Conservation (phyloP, 2,797 vertebrate genomes). For the Paratrypauchen microcephalus region DNA sequence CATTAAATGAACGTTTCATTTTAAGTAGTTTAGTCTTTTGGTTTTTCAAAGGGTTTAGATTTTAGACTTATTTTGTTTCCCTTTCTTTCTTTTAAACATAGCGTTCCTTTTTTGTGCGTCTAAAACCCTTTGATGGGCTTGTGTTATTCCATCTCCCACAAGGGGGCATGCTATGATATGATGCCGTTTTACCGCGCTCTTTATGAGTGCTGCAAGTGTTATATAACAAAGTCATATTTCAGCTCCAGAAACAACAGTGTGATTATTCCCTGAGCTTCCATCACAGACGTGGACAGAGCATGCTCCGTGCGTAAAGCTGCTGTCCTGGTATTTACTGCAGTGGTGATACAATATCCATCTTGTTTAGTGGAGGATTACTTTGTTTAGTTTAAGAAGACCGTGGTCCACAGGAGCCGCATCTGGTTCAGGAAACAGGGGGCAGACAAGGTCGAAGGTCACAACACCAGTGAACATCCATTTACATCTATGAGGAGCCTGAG, state of each 20-base stretch:
- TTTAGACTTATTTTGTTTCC: not conserved
- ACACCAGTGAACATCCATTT: conserved; percentile 72
- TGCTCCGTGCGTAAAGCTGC: conserved; percentile 31
- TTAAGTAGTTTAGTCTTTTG: not conserved
- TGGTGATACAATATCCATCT: conserved; percentile 76
- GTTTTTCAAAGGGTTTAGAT: not conserved
- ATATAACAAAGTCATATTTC: conserved; percentile 8
- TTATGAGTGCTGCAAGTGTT: conserved; percentile 16
- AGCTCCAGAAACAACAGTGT: conserved; percentile 27
- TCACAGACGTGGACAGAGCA: conserved; percentile 28
- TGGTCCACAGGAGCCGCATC: conserved; percentile 74
- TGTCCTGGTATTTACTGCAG: conserved; percentile 53
- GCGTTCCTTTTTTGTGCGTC: not conserved
- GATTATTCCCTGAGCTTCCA: conserved; percentile 20
- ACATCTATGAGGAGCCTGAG: conserved; percentile 57
- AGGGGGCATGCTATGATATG: conserved; percentile 39
- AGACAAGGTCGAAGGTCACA: conserved; percentile 66
- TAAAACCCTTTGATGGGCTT: conserved; percentile 21
- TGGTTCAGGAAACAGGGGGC: conserved; percentile 73
- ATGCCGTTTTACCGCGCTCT: conserved; percentile 2
- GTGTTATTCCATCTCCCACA: conserved; percentile 49
- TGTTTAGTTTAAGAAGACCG: conserved; percentile 70
- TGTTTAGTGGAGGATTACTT: conserved; percentile 77
- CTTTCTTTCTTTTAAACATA: not conserved
- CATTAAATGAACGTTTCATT: not conserved